Conservation (phyloP, 2,113 vertebrate genomes). For the Dryoscopus gambensis region DNA sequence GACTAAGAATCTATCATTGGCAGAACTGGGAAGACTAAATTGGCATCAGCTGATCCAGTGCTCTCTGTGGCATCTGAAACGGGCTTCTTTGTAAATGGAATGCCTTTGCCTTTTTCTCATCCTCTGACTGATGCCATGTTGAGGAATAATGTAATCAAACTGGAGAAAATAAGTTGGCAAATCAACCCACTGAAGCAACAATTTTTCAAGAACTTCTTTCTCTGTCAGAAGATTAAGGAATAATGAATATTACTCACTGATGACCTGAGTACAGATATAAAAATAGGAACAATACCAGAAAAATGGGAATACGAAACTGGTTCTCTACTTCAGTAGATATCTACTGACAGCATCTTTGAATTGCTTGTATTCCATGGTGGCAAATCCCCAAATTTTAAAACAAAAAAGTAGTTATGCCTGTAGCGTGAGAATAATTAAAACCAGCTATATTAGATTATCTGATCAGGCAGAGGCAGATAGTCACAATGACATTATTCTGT, state of each 20-base stretch:
- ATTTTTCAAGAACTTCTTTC: neutral
- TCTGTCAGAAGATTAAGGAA: neutral
- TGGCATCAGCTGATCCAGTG: neutral
- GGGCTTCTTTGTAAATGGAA: neutral
- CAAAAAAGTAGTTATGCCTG: conserved; percentile 6
- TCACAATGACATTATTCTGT: conserved; percentile 30
- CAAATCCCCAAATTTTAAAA: neutral
- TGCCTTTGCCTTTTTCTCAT: neutral
- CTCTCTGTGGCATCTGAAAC: neutral
- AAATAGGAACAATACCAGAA: neutral
- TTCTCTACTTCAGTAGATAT: neutral
- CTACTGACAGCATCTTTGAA: neutral
- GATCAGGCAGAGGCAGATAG: conserved; percentile 26
- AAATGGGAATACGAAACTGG: neutral
- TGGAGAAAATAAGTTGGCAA: neutral
- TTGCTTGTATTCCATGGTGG: neutral
- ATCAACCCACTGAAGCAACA: neutral
- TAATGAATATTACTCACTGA: neutral
- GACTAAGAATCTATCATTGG: neutral
- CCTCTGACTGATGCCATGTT: neutral
- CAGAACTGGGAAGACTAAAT: neutral
- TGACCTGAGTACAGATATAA: neutral
- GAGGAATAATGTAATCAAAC: neutral
- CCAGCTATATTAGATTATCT: conserved; percentile 37
- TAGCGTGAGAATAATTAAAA: conserved; percentile 42